phyloP scores from a whole-genome alignment of 2,797 vertebrate genomes.

The Amblyopsis hoosieri region DNA sequence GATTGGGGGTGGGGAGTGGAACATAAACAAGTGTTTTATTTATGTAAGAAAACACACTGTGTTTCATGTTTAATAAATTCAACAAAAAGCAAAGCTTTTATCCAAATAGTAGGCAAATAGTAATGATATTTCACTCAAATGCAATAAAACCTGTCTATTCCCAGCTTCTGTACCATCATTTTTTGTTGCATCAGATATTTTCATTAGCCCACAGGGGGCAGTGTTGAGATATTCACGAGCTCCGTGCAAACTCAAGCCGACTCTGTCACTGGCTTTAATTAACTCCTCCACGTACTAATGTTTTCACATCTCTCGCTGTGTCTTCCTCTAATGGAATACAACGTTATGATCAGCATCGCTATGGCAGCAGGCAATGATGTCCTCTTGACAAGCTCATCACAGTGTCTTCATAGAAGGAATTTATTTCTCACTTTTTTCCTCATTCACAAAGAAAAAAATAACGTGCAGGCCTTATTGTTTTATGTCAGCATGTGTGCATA shows the following conservation, averaged over 20 bases:
- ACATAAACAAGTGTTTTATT: conserved; percentile 21
- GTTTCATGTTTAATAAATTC: conserved; percentile 58
- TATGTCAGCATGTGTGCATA: conserved; percentile 1
- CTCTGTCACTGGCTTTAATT: conserved; percentile 17
- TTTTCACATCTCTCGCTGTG: conserved; percentile 7
- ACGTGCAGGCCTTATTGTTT: conserved; percentile 18
- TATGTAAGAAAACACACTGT: conserved; percentile 44
- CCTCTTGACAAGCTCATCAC: conserved; percentile 17
- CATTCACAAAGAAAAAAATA: conserved; percentile 22
- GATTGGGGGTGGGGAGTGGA: no score
- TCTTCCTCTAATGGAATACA: conserved; percentile 21
- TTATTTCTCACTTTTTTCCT: conserved; percentile 30
- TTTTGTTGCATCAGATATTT: conserved; percentile 1
- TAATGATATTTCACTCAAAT: background rate
- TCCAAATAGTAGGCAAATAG: background rate
- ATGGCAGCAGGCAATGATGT: conserved; percentile 25
- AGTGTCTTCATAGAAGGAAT: background rate
- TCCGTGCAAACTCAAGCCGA: conserved; percentile 15
- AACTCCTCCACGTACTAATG: conserved; percentile 4
- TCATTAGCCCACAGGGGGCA: conserved; percentile 55
- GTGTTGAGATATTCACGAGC: background rate
- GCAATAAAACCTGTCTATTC: background rate
- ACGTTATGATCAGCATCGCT: conserved; percentile 23
- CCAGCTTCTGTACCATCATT: background rate
- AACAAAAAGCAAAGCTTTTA: conserved; percentile 7